Evolutionary conservation across 1,140 invertebrate genomes (phyloP).

Genomic region (Zaprionus kolodkinae): DNA sequence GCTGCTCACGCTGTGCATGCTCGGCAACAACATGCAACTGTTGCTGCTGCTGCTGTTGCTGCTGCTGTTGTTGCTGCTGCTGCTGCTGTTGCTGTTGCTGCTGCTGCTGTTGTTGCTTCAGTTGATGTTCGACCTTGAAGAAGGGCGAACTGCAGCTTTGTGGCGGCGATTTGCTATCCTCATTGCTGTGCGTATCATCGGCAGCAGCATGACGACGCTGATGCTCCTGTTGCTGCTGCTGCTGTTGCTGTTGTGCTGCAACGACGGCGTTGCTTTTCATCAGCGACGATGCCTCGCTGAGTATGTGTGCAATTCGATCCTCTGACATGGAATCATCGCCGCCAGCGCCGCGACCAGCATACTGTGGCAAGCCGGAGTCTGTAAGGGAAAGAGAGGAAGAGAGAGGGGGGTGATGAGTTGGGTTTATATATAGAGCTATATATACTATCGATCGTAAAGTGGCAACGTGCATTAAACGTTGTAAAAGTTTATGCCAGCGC

Average conservation of each 20-base stretch:
- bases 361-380: constrained; percentile 89
- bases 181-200: constrained; percentile 89
- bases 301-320: constrained; percentile 96
- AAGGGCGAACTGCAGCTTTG: constrained; percentile 91
- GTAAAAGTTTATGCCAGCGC: constrained; percentile 66
- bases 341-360: constrained; percentile 82
- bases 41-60: constrained; percentile 84
- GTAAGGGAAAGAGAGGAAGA: constrained; percentile 6
- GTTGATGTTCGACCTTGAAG: constrained; percentile 86
- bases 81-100: constrained; percentile 53
- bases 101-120: constrained; percentile 84
- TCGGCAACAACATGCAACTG: constrained; percentile 72
- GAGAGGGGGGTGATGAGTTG: background rate
- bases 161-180: constrained; percentile 92
- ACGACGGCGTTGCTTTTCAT: constrained; percentile 85
- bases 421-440: background rate
- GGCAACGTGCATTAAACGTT: constrained; percentile 65
- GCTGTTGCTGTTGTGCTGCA: constrained; percentile 46
- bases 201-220: constrained; percentile 51
- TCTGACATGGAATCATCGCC: constrained; percentile 94
- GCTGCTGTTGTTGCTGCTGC: constrained; percentile 83
- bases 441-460: constrained; percentile 63
- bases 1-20: constrained; percentile 86
- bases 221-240: constrained; percentile 54
- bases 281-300: constrained; percentile 94